Conservation (phyloP, 2,888 invertebrate species). For the Beris chalybata region DNA sequence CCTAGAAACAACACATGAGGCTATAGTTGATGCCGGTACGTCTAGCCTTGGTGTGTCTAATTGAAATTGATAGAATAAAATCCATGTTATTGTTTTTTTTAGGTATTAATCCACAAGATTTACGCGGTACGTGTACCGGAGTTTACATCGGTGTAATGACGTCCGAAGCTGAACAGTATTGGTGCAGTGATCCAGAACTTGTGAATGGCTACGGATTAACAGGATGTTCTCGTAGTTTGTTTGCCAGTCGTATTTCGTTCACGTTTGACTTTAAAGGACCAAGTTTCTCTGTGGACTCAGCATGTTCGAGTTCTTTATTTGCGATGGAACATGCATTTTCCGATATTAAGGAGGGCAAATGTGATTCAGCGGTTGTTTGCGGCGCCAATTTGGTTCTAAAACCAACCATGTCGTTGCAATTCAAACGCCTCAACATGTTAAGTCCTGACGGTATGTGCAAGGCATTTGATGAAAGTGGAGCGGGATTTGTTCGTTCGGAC, state of each 20-base stretch:
- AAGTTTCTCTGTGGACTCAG: constrained; percentile 94
- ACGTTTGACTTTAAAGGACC: constrained; percentile 95
- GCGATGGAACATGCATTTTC: constrained; percentile 84
- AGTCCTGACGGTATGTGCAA: constrained; percentile 83
- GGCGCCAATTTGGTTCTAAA: constrained; percentile 88
- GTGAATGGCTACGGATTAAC: constrained; percentile 89
- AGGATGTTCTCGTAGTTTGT: constrained; percentile 95
- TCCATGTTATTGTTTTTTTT: constrained; percentile 43
- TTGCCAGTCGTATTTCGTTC: constrained; percentile 94
- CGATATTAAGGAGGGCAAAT: constrained; percentile 85
- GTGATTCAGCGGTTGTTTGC: constrained; percentile 95
- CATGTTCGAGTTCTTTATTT: constrained; percentile 93
- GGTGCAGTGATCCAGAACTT: constrained; percentile 83
- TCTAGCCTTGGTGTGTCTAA: not conserved
- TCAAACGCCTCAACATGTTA: constrained; percentile 91
- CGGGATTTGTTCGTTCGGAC: constrained; percentile 91
- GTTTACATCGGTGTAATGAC: constrained; percentile 94
- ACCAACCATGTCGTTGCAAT: constrained; percentile 89
- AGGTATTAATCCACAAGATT: constrained; percentile 77
- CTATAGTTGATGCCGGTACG: constrained; percentile 81
- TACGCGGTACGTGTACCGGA: constrained; percentile 88
- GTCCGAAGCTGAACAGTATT: constrained; percentile 86
- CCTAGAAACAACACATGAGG: constrained; percentile 90
- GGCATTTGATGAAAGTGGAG: constrained; percentile 89
- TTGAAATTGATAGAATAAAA: not conserved